phyloP scores from a whole-genome alignment of 1,140 invertebrate species.

The Subanguina moxae region DNA sequence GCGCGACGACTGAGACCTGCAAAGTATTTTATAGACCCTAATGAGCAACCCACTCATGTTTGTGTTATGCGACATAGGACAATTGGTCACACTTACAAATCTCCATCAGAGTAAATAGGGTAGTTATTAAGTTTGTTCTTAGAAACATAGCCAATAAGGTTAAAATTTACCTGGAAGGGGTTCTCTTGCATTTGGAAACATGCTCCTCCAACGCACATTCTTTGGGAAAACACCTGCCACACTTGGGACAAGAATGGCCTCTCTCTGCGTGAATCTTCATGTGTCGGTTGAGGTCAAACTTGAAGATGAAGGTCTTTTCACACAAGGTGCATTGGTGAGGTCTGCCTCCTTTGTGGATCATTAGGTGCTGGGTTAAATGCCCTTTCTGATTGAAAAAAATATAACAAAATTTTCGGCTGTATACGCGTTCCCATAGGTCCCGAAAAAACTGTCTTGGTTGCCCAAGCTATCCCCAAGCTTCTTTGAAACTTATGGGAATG shows the following conservation, averaged over 20 bases:
- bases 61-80: too few relatives aligned
- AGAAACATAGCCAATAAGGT: too few relatives aligned
- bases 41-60: too few relatives aligned
- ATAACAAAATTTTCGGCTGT: not conserved
- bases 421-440: too few relatives aligned
- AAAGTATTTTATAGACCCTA: not conserved
- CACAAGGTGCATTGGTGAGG: conserved; percentile 95
- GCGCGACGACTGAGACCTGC: not conserved
- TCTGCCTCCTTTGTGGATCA: conserved; percentile 65
- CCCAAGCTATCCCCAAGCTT: not conserved
- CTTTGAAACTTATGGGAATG: not conserved
- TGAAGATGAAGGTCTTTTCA: conserved; percentile 79
- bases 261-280: conserved; percentile 57
- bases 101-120: too few relatives aligned
- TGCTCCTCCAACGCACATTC: conserved; percentile 51
- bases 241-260: conserved; percentile 44
- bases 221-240: conserved; percentile 51
- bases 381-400: conserved; percentile 49
- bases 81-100: too few relatives aligned
- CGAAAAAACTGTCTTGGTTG: not conserved
- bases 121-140: conserved; percentile 3
- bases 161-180: not conserved
- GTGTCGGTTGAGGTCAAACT: conserved; percentile 58
- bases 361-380: conserved; percentile 58
- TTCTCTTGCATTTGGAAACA: conserved; percentile 47